These are phyloP conservation scores for Punctoribates punctum DNA, from an alignment of 2,888 invertebrate genomes.

Conservation along the genomic window DNA sequence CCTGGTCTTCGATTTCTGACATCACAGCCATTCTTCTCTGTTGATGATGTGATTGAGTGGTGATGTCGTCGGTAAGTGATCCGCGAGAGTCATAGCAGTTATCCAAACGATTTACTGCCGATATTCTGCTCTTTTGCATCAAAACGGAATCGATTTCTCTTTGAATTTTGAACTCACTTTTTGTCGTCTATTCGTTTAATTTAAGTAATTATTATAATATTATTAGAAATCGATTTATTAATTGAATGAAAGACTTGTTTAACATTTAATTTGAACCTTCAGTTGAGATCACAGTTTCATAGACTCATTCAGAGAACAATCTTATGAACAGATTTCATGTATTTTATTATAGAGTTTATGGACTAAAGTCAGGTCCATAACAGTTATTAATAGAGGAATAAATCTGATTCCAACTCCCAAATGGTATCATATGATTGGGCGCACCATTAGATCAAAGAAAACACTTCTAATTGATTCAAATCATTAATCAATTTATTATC, in stretches of 20 bases:
- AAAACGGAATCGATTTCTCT: slow-evolving; percentile 19
- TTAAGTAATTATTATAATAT: neutral
- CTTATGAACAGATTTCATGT: neutral
- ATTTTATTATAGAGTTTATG: neutral
- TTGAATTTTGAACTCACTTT: neutral
- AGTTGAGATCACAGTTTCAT: neutral
- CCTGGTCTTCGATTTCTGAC: slow-evolving; percentile 78
- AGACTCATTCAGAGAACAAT: neutral
- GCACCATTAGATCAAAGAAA: neutral
- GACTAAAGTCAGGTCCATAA: slow-evolving; percentile 1
- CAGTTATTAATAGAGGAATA: neutral
- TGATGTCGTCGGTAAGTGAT: slow-evolving; percentile 40
- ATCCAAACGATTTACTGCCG: slow-evolving; percentile 41
- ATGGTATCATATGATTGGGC: slow-evolving; percentile 1
- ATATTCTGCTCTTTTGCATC: slow-evolving; percentile 37
- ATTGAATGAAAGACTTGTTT: neutral
- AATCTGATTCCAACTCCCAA: neutral
- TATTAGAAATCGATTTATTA: slow-evolving; percentile 17
- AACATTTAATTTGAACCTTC: neutral
- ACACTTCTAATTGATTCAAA: neutral
- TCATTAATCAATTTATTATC: slow-evolving; percentile 3
- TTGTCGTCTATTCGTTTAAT: neutral
- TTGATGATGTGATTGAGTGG: slow-evolving; percentile 36
- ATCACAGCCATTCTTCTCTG: slow-evolving; percentile 52
- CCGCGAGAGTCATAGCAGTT: slow-evolving; percentile 45